These are phyloP conservation scores for Drosophila nebulosa DNA, from an alignment of 1,140 invertebrate species.

Conservation along the genomic window DNA sequence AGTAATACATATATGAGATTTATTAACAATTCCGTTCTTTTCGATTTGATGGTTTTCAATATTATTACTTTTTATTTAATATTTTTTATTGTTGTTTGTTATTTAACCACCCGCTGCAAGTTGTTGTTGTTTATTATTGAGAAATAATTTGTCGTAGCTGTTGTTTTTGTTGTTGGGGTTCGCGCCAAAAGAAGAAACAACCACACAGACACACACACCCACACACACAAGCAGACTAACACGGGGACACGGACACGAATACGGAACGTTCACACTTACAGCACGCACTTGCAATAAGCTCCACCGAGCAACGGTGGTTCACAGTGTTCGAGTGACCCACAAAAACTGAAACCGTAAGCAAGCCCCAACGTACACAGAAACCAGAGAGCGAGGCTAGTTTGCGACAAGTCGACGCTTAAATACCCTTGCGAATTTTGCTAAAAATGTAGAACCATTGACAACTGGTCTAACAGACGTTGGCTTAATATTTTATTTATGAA, in stretches of 20 bases:
- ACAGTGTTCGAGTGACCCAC: slow-evolving; percentile 47
- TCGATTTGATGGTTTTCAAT: neutral
- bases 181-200: slow-evolving; percentile 50
- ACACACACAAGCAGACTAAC: neutral
- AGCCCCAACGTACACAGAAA: slow-evolving; percentile 3
- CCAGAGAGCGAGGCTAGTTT: neutral
- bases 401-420: neutral
- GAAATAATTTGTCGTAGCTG: slow-evolving; percentile 31
- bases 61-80: slow-evolving; percentile 1
- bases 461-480: no score
- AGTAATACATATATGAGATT: slow-evolving; percentile 14
- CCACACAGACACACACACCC: slow-evolving; percentile 6
- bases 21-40: slow-evolving; percentile 4
- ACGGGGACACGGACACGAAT: neutral
- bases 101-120: slow-evolving; percentile 44
- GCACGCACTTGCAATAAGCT: slow-evolving; percentile 1
- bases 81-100: slow-evolving; percentile 28
- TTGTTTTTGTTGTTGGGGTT: slow-evolving; percentile 47
- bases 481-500: no score
- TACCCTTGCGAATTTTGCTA: neutral
- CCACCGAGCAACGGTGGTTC: neutral
- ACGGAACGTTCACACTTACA: neutral
- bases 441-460: no score
- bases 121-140: slow-evolving; percentile 30
- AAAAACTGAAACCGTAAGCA: slow-evolving; percentile 34